These are phyloP conservation scores for Mallotus villosus DNA, from an alignment of 2,797 vertebrate species.

Conservation along the genomic window DNA sequence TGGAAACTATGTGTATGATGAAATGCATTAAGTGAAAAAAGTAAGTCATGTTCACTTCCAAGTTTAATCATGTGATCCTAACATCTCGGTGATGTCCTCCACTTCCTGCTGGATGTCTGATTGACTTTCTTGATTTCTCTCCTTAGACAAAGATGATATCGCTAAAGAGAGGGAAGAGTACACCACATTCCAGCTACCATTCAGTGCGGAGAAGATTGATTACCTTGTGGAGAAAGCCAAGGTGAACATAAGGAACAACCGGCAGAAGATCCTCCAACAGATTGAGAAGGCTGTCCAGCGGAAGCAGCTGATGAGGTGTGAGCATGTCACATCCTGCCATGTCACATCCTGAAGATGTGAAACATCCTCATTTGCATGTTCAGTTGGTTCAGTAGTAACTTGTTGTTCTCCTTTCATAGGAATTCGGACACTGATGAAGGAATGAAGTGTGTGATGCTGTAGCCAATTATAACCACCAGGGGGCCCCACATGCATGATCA, in stretches of 20 bases:
- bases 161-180: constrained; percentile 49
- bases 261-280: constrained; percentile 53
- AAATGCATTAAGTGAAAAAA: background rate
- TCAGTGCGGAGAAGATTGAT: constrained; percentile 38
- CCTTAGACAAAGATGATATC: constrained; percentile 49
- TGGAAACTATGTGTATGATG: background rate
- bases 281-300: constrained; percentile 43
- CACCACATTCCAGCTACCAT: constrained; percentile 54
- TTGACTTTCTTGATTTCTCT: too few relatives aligned
- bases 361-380: background rate
- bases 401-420: background rate
- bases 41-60: too few relatives aligned
- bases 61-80: background rate
- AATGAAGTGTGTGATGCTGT: background rate
- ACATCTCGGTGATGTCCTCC: background rate
- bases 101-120: constrained; percentile 2
- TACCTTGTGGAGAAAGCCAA: constrained; percentile 40
- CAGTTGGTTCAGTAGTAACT: background rate
- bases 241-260: constrained; percentile 58
- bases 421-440: background rate
- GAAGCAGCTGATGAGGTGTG: constrained; percentile 24
- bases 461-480: constrained; percentile 4
- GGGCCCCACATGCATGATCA: background rate
- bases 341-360: background rate
- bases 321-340: too few relatives aligned